These are phyloP conservation scores for Limnephilus rhombicus DNA, from an alignment of 2,888 invertebrate genomes.

Conservation along the genomic window DNA sequence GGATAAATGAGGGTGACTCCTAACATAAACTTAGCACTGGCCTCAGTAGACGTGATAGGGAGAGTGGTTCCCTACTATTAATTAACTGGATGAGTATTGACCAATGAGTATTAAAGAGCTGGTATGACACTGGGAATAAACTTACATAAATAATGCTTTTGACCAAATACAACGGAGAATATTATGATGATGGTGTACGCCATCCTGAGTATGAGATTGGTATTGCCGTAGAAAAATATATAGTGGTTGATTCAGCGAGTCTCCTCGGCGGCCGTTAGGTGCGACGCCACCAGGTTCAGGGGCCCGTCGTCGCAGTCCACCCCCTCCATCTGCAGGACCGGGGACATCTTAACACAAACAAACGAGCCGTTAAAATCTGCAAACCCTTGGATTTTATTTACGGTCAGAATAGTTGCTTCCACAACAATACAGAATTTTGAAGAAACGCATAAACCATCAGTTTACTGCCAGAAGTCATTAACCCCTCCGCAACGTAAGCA, in stretches of 20 bases:
- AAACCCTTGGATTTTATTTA: too few relatives aligned
- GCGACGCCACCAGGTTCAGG: conserved; percentile 84
- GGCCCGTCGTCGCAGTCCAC: conserved; percentile 81
- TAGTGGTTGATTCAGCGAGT: conserved; percentile 70
- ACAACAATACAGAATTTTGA: too few relatives aligned
- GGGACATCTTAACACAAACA: conserved; percentile 71
- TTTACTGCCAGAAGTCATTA: too few relatives aligned
- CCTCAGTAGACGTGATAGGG: conserved; percentile 45
- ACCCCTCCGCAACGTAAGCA: too few relatives aligned
- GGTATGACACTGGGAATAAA: conserved; percentile 50
- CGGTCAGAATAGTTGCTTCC: too few relatives aligned
- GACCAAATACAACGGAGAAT: conserved; percentile 17
- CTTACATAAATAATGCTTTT: conserved; percentile 5
- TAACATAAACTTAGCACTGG: conserved; percentile 53
- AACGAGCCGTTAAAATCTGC: neutral
- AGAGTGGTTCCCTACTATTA: neutral
- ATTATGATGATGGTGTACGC: conserved; percentile 2
- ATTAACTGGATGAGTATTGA: conserved; percentile 50
- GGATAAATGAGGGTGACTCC: conserved; percentile 47
- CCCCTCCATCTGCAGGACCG: conserved; percentile 69
- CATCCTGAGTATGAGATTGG: conserved; percentile 17
- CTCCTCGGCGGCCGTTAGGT: conserved; percentile 81
- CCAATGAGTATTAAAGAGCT: conserved; percentile 46
- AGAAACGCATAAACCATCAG: too few relatives aligned
- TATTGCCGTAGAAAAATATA: conserved; percentile 42